Evolutionary conservation across 2,113 vertebrate species (phyloP).

Genomic region (Columba janthina): DNA sequence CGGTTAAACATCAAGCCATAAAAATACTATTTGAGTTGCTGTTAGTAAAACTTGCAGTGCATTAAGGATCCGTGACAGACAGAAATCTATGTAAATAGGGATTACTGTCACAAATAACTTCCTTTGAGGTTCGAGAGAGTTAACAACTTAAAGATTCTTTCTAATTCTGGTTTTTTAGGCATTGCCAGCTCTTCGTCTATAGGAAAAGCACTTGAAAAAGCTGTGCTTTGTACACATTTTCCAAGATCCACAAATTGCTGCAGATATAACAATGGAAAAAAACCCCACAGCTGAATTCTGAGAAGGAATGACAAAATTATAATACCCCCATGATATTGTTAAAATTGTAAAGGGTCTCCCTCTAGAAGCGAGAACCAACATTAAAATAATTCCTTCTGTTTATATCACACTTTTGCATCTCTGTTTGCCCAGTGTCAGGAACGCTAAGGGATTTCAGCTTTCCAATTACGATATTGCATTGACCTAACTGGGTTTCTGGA

Average conservation of each 20-base stretch:
- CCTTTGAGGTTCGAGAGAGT: constrained; percentile 13
- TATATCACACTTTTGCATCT: constrained; percentile 11
- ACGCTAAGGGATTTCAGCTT: constrained; percentile 12
- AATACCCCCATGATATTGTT: background rate
- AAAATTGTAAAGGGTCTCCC: background rate
- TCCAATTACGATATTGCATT: constrained; percentile 16
- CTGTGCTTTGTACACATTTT: background rate
- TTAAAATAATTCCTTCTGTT: constrained; percentile 18
- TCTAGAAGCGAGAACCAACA: background rate
- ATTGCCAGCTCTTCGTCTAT: background rate
- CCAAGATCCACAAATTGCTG: background rate
- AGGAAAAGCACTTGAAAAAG: background rate
- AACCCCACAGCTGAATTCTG: background rate
- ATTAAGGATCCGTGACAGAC: background rate
- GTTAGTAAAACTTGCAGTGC: constrained; percentile 36
- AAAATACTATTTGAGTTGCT: background rate
- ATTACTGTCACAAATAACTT: background rate
- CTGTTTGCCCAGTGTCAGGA: constrained; percentile 38
- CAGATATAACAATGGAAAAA: background rate
- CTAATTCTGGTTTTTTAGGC: background rate
- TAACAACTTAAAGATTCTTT: background rate
- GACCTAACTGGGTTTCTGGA: constrained; percentile 30
- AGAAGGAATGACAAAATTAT: background rate
- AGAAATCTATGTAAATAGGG: background rate
- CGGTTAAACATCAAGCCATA: background rate